phyloP scores from a whole-genome alignment of 2,113 vertebrate species.

The Onychostruthus taczanowskii region DNA sequence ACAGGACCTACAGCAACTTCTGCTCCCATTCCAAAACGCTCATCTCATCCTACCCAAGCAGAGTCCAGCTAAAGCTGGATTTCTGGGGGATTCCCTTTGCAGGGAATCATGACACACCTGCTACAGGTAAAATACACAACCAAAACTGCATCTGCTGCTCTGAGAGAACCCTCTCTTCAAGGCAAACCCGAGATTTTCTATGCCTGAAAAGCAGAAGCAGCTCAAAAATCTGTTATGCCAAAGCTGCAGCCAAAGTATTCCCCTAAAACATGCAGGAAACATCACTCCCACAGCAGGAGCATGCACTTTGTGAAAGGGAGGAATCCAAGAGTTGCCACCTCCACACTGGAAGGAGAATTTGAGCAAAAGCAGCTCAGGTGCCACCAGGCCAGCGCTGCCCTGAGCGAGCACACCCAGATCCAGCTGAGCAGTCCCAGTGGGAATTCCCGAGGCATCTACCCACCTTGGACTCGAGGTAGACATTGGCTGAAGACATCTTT shows the following conservation, averaged over 20 bases:
- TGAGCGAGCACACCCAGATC: neutral
- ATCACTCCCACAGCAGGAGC: neutral
- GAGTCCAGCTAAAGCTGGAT: neutral
- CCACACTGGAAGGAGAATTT: neutral
- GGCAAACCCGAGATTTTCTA: neutral
- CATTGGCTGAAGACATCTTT: conserved; percentile 96
- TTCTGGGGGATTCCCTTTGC: neutral
- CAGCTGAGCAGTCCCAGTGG: neutral
- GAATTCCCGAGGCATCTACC: neutral
- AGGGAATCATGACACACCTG: neutral
- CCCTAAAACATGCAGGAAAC: neutral
- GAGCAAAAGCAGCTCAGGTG: neutral
- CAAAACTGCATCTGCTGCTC: neutral
- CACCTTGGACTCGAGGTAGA: conserved; percentile 98
- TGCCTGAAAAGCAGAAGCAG: neutral
- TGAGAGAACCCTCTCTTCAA: neutral
- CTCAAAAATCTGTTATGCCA: neutral
- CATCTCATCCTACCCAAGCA: neutral
- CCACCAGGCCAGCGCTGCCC: neutral
- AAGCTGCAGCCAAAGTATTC: neutral
- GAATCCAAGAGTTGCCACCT: neutral
- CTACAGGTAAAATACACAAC: neutral
- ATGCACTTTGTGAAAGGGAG: neutral
- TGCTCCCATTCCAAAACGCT: neutral
- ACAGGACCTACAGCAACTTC: neutral